These are phyloP conservation scores for Mycogona germanica DNA, from an alignment of 2,888 invertebrate genomes.

Conservation along the genomic window DNA sequence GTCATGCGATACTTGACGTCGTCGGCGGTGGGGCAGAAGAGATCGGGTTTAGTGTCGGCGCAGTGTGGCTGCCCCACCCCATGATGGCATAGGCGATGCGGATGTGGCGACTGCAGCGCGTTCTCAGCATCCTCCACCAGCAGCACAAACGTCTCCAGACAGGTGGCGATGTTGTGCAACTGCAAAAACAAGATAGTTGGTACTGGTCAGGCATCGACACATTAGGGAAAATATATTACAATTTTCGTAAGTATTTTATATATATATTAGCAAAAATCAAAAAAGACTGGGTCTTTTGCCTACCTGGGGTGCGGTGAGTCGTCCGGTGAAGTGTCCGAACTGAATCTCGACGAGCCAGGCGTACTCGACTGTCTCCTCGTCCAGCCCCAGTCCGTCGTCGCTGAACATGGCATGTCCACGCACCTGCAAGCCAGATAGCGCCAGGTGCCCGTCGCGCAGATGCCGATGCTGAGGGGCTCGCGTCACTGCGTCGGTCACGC, in stretches of 20 bases:
- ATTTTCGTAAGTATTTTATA: not conserved
- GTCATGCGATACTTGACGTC: slow-evolving; percentile 91
- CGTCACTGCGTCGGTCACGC: slow-evolving; percentile 32
- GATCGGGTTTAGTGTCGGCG: slow-evolving; percentile 30
- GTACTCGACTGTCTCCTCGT: slow-evolving; percentile 92
- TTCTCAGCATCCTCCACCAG: slow-evolving; percentile 83
- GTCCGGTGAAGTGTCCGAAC: slow-evolving; percentile 82
- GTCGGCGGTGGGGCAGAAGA: slow-evolving; percentile 61
- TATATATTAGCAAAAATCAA: not conserved
- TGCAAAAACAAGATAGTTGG: not conserved
- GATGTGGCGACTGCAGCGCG: slow-evolving; percentile 66
- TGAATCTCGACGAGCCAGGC: slow-evolving; percentile 94
- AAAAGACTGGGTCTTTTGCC: no score
- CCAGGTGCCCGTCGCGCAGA: slow-evolving; percentile 69
- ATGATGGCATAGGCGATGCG: slow-evolving; percentile 42
- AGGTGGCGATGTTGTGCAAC: slow-evolving; percentile 70
- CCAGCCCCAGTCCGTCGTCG: slow-evolving; percentile 72
- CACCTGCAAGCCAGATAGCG: slow-evolving; percentile 59
- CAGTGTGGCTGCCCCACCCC: slow-evolving; percentile 49
- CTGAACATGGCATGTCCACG: slow-evolving; percentile 96
- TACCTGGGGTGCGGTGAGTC: slow-evolving; percentile 71
- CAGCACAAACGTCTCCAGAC: slow-evolving; percentile 75
- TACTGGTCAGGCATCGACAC: not conserved
- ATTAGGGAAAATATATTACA: not conserved
- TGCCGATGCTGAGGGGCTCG: slow-evolving; percentile 40